Percentiles rank a stretch among this genome's conserved stretches.
phyloP scores from a whole-genome alignment of 2,797 vertebrate species.

The Sylvilagus floridanus region DNA sequence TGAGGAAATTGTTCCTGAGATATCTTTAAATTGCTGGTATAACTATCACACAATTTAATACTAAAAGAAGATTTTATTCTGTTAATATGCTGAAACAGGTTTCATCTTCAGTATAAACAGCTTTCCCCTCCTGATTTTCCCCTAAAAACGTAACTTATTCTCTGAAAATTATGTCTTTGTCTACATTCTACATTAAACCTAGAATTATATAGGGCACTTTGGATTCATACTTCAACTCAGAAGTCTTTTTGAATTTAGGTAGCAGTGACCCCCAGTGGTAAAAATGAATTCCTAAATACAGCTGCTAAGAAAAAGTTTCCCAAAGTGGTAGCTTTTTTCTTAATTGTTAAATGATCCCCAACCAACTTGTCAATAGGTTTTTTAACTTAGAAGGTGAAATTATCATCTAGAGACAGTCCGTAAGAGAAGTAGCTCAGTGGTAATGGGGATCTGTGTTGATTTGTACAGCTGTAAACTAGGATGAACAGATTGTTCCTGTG shows the following conservation, averaged over 20 bases:
- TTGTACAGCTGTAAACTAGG: constrained; percentile 18
- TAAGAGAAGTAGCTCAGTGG: not conserved
- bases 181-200: constrained; percentile 47
- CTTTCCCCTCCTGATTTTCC: constrained; percentile 54
- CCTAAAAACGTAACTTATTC: constrained; percentile 45
- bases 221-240: not conserved
- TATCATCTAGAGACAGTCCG: not conserved
- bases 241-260: constrained; percentile 3
- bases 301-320: constrained; percentile 23
- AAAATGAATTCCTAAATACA: constrained; percentile 55
- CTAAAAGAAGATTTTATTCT: constrained; percentile 59
- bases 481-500: not conserved
- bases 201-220: not conserved
- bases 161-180: constrained; percentile 59
- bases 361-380: not conserved
- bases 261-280: constrained; percentile 83
- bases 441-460: not conserved
- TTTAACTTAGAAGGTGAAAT: constrained; percentile 13
- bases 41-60: constrained; percentile 60
- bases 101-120: constrained; percentile 61
- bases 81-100: constrained; percentile 62
- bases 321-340: constrained; percentile 17
- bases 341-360: constrained; percentile 21
- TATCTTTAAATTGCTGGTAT: constrained; percentile 62
- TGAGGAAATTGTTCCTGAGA: constrained; percentile 65